phyloP scores from a whole-genome alignment of 2,888 invertebrate species.

The Willowsia nigromaculata region DNA sequence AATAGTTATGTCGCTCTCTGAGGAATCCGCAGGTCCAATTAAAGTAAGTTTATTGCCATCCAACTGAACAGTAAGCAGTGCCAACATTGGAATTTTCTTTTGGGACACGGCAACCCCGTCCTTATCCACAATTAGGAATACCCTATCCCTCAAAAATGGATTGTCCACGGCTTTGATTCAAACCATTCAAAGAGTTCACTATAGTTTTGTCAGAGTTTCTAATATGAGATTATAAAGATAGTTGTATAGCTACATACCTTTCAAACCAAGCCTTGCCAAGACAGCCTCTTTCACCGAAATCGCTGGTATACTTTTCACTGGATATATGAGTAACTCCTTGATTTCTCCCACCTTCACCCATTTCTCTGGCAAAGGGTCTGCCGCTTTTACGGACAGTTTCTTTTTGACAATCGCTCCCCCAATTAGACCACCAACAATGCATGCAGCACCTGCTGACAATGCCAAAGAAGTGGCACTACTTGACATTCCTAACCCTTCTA shows the following conservation, averaged over 20 bases:
- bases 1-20: conserved; percentile 9
- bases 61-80: conserved; percentile 43
- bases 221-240: not conserved
- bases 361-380: conserved; percentile 65
- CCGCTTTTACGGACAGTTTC: not conserved
- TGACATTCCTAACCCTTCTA: conserved; percentile 36
- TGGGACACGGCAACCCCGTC: conserved; percentile 65
- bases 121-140: conserved; percentile 69
- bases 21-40: conserved; percentile 45
- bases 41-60: not conserved
- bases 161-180: not conserved
- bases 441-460: not conserved
- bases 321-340: conserved; percentile 54
- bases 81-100: conserved; percentile 58
- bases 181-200: not conserved
- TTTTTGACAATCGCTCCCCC: conserved; percentile 51
- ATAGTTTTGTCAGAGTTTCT: too few species aligned
- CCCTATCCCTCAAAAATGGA: conserved; percentile 66
- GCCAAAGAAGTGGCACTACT: not conserved
- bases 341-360: conserved; percentile 70
- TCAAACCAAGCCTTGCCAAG: conserved; percentile 53
- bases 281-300: conserved; percentile 45
- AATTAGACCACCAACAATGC: conserved; percentile 40
- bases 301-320: conserved; percentile 57
- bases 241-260: conserved; percentile 32